A percentile compares a stretch with the other conserved stretches of the same genome.
phyloP scores from a whole-genome alignment of 2,113 vertebrate genomes.

The Canis aureus region DNA sequence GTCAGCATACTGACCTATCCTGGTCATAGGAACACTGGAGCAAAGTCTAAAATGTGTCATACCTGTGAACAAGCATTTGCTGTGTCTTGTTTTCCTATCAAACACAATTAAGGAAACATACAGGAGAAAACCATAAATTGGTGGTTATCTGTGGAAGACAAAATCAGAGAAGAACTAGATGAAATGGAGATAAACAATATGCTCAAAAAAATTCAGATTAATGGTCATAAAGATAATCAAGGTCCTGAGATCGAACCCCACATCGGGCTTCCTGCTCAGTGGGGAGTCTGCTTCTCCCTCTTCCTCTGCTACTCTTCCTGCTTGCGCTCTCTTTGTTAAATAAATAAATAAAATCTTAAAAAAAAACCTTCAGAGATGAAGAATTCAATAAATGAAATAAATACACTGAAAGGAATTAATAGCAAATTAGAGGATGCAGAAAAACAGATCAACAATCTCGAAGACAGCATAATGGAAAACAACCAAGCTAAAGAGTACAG shows the following conservation, averaged over 20 bases:
- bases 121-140: slow-evolving; percentile 91
- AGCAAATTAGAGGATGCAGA: neutral
- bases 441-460: neutral
- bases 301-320: no score
- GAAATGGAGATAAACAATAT: neutral
- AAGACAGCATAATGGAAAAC: neutral
- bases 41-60: slow-evolving; percentile 94
- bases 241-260: no score
- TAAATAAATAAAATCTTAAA: neutral
- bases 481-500: neutral
- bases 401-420: neutral
- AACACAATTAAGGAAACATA: slow-evolving; percentile 92
- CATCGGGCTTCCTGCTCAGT: no score
- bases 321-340: no score
- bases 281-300: no score
- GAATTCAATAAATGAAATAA: neutral
- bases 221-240: neutral
- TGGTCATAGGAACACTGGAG: slow-evolving; percentile 92
- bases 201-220: neutral
- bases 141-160: slow-evolving; percentile 88
- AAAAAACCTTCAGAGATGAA: neutral
- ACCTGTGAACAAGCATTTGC: slow-evolving; percentile 94
- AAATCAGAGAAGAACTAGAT: neutral
- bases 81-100: slow-evolving; percentile 94
- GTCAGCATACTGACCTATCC: slow-evolving; percentile 94